These are phyloP conservation scores for Lycaena phlaeas DNA, from an alignment of 2,888 invertebrate species.

Conservation along the genomic window DNA sequence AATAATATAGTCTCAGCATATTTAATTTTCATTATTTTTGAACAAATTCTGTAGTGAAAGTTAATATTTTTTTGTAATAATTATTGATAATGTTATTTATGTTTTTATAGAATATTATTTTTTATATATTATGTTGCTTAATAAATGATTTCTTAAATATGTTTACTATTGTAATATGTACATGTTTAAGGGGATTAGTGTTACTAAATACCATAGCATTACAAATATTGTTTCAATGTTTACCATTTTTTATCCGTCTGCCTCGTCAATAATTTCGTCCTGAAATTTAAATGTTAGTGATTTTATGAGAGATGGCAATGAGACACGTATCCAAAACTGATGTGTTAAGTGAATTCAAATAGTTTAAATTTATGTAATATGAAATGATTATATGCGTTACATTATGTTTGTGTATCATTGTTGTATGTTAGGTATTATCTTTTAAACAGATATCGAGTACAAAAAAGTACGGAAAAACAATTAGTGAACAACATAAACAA, in stretches of 20 bases:
- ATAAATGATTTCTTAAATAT: too few species aligned
- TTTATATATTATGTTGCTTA: too few species aligned
- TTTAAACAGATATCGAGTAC: neutral
- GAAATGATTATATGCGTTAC: constrained; percentile 1
- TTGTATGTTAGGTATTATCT: neutral
- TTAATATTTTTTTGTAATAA: too few species aligned
- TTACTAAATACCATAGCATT: constrained; percentile 48
- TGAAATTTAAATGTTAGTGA: constrained; percentile 78
- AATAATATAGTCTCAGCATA: neutral
- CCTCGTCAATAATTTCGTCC: constrained; percentile 90
- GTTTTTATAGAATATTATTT: too few species aligned
- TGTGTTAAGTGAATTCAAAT: constrained; percentile 13
- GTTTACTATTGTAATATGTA: too few species aligned
- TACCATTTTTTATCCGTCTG: constrained; percentile 90
- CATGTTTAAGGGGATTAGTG: constrained; percentile 13
- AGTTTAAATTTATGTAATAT: constrained; percentile 4
- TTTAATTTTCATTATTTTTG: too few species aligned
- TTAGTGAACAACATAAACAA: constrained; percentile 5
- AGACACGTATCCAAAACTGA: constrained; percentile 17
- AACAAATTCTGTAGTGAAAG: too few species aligned
- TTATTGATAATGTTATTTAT: too few species aligned
- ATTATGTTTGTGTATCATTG: neutral
- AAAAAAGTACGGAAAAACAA: neutral
- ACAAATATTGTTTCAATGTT: constrained; percentile 45
- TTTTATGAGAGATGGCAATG: constrained; percentile 53